Percentiles rank a stretch among this genome's conserved stretches.
Evolutionary conservation across 2,888 invertebrate species (phyloP).

Genomic region (Euzetes globulus): DNA sequence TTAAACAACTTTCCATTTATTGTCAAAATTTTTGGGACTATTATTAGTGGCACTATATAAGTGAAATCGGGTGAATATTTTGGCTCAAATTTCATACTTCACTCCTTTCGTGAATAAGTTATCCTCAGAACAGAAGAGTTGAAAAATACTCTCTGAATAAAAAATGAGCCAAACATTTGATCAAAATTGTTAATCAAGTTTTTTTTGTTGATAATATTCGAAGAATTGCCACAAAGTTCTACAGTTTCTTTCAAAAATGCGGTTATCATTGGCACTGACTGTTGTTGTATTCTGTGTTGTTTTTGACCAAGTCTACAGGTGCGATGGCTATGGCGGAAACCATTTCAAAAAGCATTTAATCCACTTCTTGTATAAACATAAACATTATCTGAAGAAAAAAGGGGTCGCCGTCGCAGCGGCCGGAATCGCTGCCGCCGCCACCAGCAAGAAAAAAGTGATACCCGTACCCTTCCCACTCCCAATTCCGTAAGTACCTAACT

Average conservation of each 20-base stretch:
- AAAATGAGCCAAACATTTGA: neutral
- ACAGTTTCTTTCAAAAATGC: neutral
- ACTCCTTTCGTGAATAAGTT: neutral
- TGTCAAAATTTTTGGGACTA: neutral
- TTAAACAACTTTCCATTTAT: neutral
- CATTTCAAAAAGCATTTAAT: neutral
- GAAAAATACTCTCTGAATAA: neutral
- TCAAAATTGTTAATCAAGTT: neutral
- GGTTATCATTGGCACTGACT: neutral
- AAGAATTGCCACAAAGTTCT: neutral
- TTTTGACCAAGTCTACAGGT: neutral
- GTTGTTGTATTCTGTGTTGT: neutral
- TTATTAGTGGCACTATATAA: neutral
- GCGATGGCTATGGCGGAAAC: neutral
- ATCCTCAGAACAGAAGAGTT: neutral
- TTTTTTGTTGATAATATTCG: neutral
- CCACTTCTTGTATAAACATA: neutral
- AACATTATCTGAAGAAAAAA: conserved; percentile 6
- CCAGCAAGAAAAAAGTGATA: neutral
- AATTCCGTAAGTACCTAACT: neutral
- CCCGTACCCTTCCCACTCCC: conserved; percentile 5
- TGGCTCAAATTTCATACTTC: neutral
- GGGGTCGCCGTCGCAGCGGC: neutral
- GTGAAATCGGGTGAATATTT: neutral
- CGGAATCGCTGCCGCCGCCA: neutral